A percentile compares a stretch with the other conserved stretches of the same genome.
Evolutionary conservation across 2,113 vertebrate species (phyloP).

Genomic region (Tautogolabrus adspersus): DNA sequence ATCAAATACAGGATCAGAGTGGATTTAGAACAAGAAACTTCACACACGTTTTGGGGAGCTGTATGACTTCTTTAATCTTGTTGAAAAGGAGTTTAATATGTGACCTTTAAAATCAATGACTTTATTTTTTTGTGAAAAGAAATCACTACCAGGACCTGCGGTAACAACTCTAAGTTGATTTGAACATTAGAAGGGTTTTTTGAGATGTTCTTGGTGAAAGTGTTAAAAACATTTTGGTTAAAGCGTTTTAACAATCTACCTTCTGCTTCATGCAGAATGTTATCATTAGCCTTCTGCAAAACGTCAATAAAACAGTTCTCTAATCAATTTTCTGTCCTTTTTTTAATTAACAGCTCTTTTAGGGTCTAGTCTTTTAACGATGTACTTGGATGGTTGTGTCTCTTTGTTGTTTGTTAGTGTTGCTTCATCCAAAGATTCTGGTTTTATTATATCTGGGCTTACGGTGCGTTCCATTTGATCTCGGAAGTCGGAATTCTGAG

Average conservation of each 20-base stretch:
- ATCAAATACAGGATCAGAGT: no score
- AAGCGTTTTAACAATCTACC: constrained; percentile 83
- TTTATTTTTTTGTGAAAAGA: not conserved
- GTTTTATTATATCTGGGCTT: no score
- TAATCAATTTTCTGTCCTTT: constrained; percentile 47
- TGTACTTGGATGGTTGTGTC: not conserved
- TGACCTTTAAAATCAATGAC: not conserved
- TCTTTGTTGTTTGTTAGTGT: not conserved
- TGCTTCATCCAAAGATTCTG: no score
- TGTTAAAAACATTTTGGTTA: constrained; percentile 63
- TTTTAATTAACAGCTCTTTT: constrained; percentile 15
- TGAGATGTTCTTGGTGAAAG: constrained; percentile 45
- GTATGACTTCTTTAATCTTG: no score
- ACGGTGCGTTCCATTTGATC: no score
- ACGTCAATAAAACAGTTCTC: constrained; percentile 83
- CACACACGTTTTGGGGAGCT: no score
- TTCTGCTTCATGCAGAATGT: constrained; percentile 77
- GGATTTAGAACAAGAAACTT: no score
- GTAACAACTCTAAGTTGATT: constrained; percentile 37
- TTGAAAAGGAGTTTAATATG: no score
- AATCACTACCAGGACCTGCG: constrained; percentile 36
- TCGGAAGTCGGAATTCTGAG: no score
- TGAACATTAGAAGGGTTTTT: constrained; percentile 40
- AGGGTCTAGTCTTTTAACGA: not conserved
- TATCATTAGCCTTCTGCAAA: constrained; percentile 81